Evolutionary conservation across 1,140 invertebrate genomes (phyloP).

Genomic region (Carposina sasakii): DNA sequence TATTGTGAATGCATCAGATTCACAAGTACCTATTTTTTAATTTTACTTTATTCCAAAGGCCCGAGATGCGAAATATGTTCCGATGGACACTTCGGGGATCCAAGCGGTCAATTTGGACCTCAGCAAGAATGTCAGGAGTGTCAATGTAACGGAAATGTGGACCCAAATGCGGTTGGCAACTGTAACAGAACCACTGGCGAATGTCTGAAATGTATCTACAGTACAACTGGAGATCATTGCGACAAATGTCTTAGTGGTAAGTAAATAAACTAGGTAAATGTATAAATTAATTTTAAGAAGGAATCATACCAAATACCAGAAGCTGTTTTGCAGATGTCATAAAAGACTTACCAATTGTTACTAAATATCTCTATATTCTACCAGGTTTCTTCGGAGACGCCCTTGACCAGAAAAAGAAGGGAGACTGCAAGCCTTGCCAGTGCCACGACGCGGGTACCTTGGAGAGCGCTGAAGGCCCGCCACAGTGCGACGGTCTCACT

Average conservation of each 20-base stretch:
- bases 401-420: slow-evolving; percentile 86
- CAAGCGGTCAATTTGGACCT: slow-evolving; percentile 78
- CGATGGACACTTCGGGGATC: slow-evolving; percentile 96
- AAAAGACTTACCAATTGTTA: background rate
- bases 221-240: slow-evolving; percentile 91
- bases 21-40: background rate
- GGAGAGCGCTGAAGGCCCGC: slow-evolving; percentile 78
- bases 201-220: slow-evolving; percentile 98
- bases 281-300: background rate
- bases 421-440: slow-evolving; percentile 91
- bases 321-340: background rate
- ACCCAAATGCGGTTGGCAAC: slow-evolving; percentile 94
- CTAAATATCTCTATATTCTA: background rate
- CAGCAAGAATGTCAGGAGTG: slow-evolving; percentile 86
- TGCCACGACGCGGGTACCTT: slow-evolving; percentile 88
- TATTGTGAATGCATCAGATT: too few species aligned
- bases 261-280: slow-evolving; percentile 13
- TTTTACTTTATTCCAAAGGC: slow-evolving; percentile 67
- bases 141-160: slow-evolving; percentile 96
- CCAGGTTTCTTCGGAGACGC: slow-evolving; percentile 91
- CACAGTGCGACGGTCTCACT: slow-evolving; percentile 83
- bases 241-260: slow-evolving; percentile 91
- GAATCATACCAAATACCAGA: background rate
- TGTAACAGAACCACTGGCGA: slow-evolving; percentile 94
- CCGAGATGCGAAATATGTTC: slow-evolving; percentile 93